Base-by-base conservation (phyloP, 2,797 vertebrate species). In the Aphelocoma californica region DNA sequence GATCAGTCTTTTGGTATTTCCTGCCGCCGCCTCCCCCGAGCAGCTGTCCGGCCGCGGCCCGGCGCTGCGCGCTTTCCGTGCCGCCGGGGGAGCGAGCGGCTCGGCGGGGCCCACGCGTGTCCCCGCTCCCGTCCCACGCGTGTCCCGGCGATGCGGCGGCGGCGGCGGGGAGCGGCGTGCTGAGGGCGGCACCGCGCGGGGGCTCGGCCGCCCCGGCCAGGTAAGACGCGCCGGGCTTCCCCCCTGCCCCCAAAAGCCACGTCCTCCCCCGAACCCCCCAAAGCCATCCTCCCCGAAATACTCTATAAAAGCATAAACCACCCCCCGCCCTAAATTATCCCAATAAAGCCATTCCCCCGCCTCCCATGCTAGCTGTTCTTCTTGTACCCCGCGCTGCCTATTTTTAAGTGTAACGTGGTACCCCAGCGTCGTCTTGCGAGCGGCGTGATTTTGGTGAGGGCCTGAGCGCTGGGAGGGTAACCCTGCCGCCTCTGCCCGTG, bases 1-100 rank as follows among this genome's bases (percentile, higher is more conserved):
- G 96, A 91, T 94, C 95, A 72, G 95, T 86, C 96, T 87, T 88
- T 94, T 95, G 98, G 97, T 96, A 97, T 98, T 98, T 98, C 98
- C 98, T 98, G 97, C 97, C 62, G 95, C 96, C 88, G 81, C 88
- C 95, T 70, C 88, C 78, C 78, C 73, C 79, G 26, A 88, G 88
- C 95, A 90, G 96, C 97, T 96, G 96, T 86, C 87, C 95, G 54
- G 97, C 96, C 62, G 93, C 78, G 75, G 95, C 88, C 95, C 91
- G 95, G 45, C 51, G 48, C 81, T 90, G 50, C 31, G 80, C 62
- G 62, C 80, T 62, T 18, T 77, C 54, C 38, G 50, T 47, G 86
- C 64, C 4, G 53, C n/a, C 17, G 53, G 67, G 60, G 53, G 19
- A 82, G 80, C 34, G 45, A 45, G 44, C 44, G 44, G 85, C 67